phyloP scores from a whole-genome alignment of 2,797 vertebrate genomes.

The Spatula versicolor region DNA sequence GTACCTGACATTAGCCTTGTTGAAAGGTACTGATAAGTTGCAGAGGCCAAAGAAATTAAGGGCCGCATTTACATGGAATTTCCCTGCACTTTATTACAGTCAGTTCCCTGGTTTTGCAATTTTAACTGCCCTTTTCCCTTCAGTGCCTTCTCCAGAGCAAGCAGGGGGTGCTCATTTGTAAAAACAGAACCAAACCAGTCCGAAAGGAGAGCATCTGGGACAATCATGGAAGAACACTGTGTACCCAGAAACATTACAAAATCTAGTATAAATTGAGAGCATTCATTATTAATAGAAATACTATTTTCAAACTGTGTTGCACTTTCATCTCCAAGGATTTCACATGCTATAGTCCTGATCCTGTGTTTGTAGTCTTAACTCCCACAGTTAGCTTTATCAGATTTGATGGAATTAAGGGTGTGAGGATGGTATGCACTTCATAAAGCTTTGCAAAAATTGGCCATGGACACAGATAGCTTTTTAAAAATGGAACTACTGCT shows the following conservation, averaged over 20 bases:
- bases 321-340: constrained; percentile 41
- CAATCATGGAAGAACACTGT: background rate
- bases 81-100: constrained; percentile 16
- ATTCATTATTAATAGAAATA: constrained; percentile 59
- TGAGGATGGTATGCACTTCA: background rate
- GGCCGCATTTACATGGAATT: constrained; percentile 14
- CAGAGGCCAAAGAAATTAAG: constrained; percentile 58
- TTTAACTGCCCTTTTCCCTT: constrained; percentile 13
- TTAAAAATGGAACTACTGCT: background rate
- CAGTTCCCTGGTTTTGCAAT: constrained; percentile 59
- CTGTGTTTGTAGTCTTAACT: constrained; percentile 42
- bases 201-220: background rate
- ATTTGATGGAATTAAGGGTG: constrained; percentile 4
- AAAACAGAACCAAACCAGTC: constrained; percentile 2
- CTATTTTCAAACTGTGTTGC: constrained; percentile 38
- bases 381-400: constrained; percentile 24
- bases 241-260: constrained; percentile 6
- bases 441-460: background rate
- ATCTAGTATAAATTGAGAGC: constrained; percentile 3
- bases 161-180: background rate
- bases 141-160: background rate
- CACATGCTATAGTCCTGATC: constrained; percentile 3
- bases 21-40: constrained; percentile 71
- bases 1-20: constrained; percentile 23
- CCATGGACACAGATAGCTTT: background rate